Evolutionary conservation across 2,888 invertebrate genomes (phyloP), one percentile per base, ranked within the genome.

Genomic region (Acholoe squamosa): DNA sequence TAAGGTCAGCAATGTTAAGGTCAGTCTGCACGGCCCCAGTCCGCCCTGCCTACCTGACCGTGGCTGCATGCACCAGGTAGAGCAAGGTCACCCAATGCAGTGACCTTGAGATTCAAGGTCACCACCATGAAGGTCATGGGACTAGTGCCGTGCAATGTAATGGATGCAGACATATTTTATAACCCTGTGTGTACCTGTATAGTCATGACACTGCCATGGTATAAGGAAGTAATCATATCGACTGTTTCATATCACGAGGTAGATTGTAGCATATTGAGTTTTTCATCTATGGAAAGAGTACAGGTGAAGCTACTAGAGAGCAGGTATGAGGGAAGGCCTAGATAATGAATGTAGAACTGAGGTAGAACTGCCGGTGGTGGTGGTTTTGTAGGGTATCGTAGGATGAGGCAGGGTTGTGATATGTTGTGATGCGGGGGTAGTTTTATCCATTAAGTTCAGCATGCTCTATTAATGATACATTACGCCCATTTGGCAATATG

Each of bases 61-160:
- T 80, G 71, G 43, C 80, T 33, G 43, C 80, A 80, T 80, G 80
- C 80, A 34, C 31, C 80, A 80, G 80, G 80, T 43, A 80, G 16
- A 28, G 80, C 34, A 43, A 80, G 31, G 71, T 71, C 71, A 71
- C 3, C 71, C 80, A 0, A 14, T n/a, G n/a, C 12, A 22, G 80
- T 16, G 28, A 76, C 25, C 76, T 25, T n/a, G 34, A 33, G 43
- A 0, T 34, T 43, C 22, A 76, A 76, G 80, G 33, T 33, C 71
- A 28, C 25, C 71, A 14, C 71, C 80, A 3, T 43, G 43, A 80
- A 80, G 80, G 80, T 80, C 28, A 25, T 14, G 12, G 80, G 34
- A 22, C 43, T 14, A 43, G 19, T 33, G 43, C 19, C 80, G 43
- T 80, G 80, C 34, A 34, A 43, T 80, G 80, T 80, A 25, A 80